phyloP scores from a whole-genome alignment of 1,140 invertebrate genomes.

The Leptopilina clavipes region DNA sequence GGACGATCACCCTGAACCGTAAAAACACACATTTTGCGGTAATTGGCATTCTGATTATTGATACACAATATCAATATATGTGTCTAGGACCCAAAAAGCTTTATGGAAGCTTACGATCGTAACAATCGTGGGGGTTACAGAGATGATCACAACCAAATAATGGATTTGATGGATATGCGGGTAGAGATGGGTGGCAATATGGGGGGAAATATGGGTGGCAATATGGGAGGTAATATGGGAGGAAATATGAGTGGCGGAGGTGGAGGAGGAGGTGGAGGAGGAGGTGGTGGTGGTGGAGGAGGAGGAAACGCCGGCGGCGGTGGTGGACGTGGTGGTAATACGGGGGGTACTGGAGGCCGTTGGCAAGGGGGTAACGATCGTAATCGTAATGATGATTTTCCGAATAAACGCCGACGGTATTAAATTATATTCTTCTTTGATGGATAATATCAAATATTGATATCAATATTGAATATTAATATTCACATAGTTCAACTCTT shows the following conservation, averaged over 20 bases:
- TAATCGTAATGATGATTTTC: slow-evolving; percentile 73
- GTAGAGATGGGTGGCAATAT: slow-evolving; percentile 72
- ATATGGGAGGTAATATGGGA: slow-evolving; percentile 46
- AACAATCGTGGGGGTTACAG: slow-evolving; percentile 69
- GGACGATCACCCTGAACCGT: slow-evolving; percentile 70
- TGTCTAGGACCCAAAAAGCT: slow-evolving; percentile 72
- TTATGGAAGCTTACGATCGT: slow-evolving; percentile 74
- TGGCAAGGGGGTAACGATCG: slow-evolving; percentile 68
- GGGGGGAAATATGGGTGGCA: slow-evolving; percentile 59
- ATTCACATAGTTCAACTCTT: no score
- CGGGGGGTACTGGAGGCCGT: slow-evolving; percentile 61
- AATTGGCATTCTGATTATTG: slow-evolving; percentile 21
- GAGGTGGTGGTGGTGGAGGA: no score
- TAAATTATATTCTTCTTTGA: slow-evolving; percentile 45
- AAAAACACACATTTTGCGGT: slow-evolving; percentile 7
- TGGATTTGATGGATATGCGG: slow-evolving; percentile 75
- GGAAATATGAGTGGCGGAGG: slow-evolving; percentile 48
- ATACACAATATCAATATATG: slow-evolving; percentile 6
- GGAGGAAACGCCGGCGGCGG: slow-evolving; percentile 37
- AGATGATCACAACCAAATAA: slow-evolving; percentile 72
- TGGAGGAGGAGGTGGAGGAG: slow-evolving; percentile 45
- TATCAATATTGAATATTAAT: background rate
- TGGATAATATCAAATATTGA: background rate
- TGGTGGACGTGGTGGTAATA: slow-evolving; percentile 39
- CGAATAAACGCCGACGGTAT: slow-evolving; percentile 74